Conservation (phyloP, 1,140 invertebrate genomes). For the Drosophila watanabei region DNA sequence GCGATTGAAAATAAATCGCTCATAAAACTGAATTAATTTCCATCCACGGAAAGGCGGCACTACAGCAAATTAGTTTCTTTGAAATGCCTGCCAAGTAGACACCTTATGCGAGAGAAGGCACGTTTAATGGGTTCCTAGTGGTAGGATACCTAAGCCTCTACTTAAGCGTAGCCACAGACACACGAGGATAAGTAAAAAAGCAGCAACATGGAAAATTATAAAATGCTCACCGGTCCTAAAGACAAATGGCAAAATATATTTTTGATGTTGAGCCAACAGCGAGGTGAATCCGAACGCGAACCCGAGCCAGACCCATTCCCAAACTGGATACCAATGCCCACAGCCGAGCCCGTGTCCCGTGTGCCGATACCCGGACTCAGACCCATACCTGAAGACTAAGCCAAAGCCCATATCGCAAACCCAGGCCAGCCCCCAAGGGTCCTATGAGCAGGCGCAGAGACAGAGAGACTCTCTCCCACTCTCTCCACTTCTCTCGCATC, state of each 20-base stretch:
- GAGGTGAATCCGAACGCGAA: constrained; percentile 16
- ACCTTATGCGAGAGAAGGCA: constrained; percentile 37
- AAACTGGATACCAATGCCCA: constrained; percentile 17
- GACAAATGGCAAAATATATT: constrained; percentile 59
- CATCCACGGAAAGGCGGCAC: constrained; percentile 22
- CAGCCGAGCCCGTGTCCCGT: constrained; percentile 9
- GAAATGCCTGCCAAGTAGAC: constrained; percentile 46
- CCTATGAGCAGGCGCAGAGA: constrained; percentile 64
- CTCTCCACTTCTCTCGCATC: constrained; percentile 9
- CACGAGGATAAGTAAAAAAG: constrained; percentile 33
- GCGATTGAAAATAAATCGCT: constrained; percentile 26
- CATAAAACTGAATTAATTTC: constrained; percentile 40
- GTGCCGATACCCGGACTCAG: neutral
- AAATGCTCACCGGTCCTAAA: constrained; percentile 58
- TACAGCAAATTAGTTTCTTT: constrained; percentile 44
- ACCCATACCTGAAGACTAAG: neutral
- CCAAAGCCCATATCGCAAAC: constrained; percentile 3
- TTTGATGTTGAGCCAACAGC: constrained; percentile 67
- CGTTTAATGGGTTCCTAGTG: constrained; percentile 35
- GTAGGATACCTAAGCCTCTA: constrained; percentile 42
- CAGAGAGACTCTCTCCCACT: constrained; percentile 24
- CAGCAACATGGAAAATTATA: constrained; percentile 61
- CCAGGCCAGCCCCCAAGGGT: constrained; percentile 40
- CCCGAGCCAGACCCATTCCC: constrained; percentile 24
- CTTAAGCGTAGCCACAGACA: constrained; percentile 38